Evolutionary conservation across 2,797 vertebrate genomes (phyloP).

Genomic region (Furcifer pardalis): DNA sequence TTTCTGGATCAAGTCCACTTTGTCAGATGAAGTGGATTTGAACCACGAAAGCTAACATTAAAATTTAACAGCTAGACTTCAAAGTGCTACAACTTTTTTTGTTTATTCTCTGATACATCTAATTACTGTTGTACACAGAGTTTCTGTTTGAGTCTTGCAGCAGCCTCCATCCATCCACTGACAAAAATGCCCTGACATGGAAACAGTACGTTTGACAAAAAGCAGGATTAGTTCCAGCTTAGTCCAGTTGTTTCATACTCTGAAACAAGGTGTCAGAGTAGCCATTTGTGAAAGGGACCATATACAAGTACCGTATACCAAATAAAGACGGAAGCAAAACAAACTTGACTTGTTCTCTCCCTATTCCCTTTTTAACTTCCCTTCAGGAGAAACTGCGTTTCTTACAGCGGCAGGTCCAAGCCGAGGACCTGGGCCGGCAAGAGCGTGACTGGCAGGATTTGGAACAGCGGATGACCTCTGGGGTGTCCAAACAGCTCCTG

Average conservation of each 20-base stretch:
- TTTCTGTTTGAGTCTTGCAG: background rate
- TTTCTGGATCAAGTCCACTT: too few relatives aligned
- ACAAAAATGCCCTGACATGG: background rate
- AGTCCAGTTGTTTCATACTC: background rate
- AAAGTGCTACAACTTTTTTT: too few relatives aligned
- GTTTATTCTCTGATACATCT: too few relatives aligned
- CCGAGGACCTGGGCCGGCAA: constrained; percentile 54
- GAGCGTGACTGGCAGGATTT: constrained; percentile 30
- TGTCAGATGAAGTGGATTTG: too few relatives aligned
- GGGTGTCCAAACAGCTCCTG: constrained; percentile 43
- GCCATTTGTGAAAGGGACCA: background rate
- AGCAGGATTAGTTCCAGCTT: background rate
- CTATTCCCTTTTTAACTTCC: background rate
- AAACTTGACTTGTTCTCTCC: background rate
- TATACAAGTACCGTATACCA: background rate
- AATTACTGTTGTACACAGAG: background rate
- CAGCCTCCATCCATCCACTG: too few relatives aligned
- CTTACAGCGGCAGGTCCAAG: constrained; percentile 67
- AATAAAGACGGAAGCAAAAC: background rate
- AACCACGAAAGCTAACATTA: too few relatives aligned
- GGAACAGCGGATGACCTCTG: constrained; percentile 49
- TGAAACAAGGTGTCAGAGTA: too few relatives aligned
- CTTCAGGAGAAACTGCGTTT: constrained; percentile 65
- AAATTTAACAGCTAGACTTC: too few relatives aligned
- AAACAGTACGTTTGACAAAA: background rate